Base-by-base conservation (phyloP, 2,797 vertebrate species). In the Falco columbarius region DNA sequence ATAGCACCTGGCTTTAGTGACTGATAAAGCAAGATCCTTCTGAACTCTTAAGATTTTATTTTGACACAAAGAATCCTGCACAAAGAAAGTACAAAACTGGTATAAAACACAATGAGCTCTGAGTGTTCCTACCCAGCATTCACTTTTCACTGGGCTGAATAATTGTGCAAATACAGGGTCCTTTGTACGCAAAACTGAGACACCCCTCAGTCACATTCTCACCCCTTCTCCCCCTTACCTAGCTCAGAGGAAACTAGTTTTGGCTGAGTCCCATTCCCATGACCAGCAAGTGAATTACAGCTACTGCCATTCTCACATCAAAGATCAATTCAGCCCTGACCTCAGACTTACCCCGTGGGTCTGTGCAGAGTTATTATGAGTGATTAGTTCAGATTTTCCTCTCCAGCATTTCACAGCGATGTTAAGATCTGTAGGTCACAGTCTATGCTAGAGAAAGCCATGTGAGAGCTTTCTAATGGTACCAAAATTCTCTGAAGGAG, bases 341-440 rank as follows among this genome's bases (percentile, higher is more conserved):
- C 92, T 96, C 79, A 84, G 34, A 83, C 61, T 96, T 90, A 97
- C 42, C 81, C 59, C 4, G 2, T 81, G 66, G 70, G 76, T 81
- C 63, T 86, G 62, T n/a, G 46, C 49, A 82, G 81, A 94, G 47
- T 90, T 95, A 86, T 75, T 82, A 94, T 26, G 80, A 95, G 74
- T 90, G 89, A 96, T 96, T 97, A 91, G 79, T 55, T 95, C 81
- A 75, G 76, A 97, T 96, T 94, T 95, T 89, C 32, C 73, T 63
- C 73, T 77, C 38, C 36, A 81, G 91, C 70, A 80, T 42, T 95
- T 94, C 90, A 68, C 46, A 77, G 79, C 1, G 14, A 90, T 75
- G 56, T 54, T 95, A 75, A 56, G 72, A 94, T 66, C 61, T 77
- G 34, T n/a, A 75, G 59, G 49, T 91, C 87, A 89, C 3, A 6